phyloP scores from a whole-genome alignment of 2,888 invertebrate genomes.

The Scaeva pyrastri region DNA sequence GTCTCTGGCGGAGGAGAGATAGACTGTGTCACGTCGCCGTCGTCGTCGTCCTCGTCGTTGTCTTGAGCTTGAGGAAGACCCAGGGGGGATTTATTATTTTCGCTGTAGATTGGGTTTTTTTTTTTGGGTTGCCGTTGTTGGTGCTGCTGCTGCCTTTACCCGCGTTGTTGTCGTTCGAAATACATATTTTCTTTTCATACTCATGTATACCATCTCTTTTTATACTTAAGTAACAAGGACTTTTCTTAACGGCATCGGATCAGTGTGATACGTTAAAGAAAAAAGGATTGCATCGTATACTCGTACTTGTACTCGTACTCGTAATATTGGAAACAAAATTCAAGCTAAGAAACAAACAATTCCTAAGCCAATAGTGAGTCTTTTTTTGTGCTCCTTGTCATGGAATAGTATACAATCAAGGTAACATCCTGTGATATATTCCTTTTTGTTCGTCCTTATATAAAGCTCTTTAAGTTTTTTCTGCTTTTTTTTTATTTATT shows the following conservation, averaged over 20 bases:
- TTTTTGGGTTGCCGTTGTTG: slow-evolving; percentile 1
- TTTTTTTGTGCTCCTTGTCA: neutral
- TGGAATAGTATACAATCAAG: slow-evolving; percentile 23
- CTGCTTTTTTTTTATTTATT: neutral
- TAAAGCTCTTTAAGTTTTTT: slow-evolving; percentile 33
- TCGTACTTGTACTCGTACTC: no score
- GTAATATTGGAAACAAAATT: slow-evolving; percentile 15
- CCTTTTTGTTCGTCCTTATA: neutral
- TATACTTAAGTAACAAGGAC: slow-evolving; percentile 49
- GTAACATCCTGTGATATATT: slow-evolving; percentile 8
- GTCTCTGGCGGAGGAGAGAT: slow-evolving; percentile 28
- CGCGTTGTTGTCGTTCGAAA: neutral
- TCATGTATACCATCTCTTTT: slow-evolving; percentile 18
- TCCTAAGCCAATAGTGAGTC: neutral
- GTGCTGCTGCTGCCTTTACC: neutral
- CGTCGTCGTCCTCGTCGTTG: no score
- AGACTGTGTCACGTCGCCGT: slow-evolving; percentile 73
- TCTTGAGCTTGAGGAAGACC: slow-evolving; percentile 71
- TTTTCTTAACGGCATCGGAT: slow-evolving; percentile 60
- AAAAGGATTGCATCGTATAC: slow-evolving; percentile 66
- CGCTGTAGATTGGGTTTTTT: slow-evolving; percentile 48
- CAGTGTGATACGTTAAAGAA: slow-evolving; percentile 58
- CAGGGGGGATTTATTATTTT: slow-evolving; percentile 71
- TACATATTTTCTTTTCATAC: slow-evolving; percentile 31
- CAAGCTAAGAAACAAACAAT: slow-evolving; percentile 24